Evolutionary conservation across 2,888 invertebrate species (phyloP).

Genomic region (Drosophila villosipedis): DNA sequence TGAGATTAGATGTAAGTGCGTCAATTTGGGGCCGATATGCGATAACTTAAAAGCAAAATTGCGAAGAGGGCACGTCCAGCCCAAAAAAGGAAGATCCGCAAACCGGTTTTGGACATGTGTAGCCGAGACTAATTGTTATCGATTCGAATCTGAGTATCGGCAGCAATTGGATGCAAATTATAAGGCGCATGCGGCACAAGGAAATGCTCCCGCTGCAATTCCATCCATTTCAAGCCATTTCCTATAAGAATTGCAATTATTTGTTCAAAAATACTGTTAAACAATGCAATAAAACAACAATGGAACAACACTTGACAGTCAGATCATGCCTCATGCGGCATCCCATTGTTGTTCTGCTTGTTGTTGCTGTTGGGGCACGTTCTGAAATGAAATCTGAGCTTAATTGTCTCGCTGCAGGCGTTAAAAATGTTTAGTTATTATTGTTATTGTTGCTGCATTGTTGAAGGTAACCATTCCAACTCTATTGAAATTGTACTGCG

Average conservation of each 20-base stretch:
- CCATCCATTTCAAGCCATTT: slow-evolving; percentile 30
- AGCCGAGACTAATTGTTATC: slow-evolving; percentile 57
- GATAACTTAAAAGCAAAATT: slow-evolving; percentile 64
- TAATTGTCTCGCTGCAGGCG: slow-evolving; percentile 55
- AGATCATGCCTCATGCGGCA: slow-evolving; percentile 36
- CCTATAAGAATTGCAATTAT: slow-evolving; percentile 56
- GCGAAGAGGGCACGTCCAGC: slow-evolving; percentile 63
- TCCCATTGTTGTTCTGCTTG: slow-evolving; percentile 24
- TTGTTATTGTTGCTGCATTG: slow-evolving; percentile 40
- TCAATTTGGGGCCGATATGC: slow-evolving; percentile 71
- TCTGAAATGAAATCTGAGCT: slow-evolving; percentile 62
- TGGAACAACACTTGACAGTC: slow-evolving; percentile 36
- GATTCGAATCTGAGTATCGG: slow-evolving; percentile 24
- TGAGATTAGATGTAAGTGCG: slow-evolving; percentile 69
- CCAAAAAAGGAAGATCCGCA: slow-evolving; percentile 3
- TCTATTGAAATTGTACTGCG: slow-evolving; percentile 33
- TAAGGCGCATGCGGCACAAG: slow-evolving; percentile 47
- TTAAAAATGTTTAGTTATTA: slow-evolving; percentile 50
- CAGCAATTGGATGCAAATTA: slow-evolving; percentile 44
- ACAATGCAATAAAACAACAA: slow-evolving; percentile 43
- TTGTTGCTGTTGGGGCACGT: slow-evolving; percentile 57
- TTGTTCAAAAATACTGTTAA: slow-evolving; percentile 58
- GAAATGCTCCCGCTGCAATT: slow-evolving; percentile 52
- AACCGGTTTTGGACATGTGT: slow-evolving; percentile 50
- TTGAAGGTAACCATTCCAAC: slow-evolving; percentile 37